Base-by-base conservation (phyloP, 2,888 invertebrate genomes). In the Carterocephalus palaemon region DNA sequence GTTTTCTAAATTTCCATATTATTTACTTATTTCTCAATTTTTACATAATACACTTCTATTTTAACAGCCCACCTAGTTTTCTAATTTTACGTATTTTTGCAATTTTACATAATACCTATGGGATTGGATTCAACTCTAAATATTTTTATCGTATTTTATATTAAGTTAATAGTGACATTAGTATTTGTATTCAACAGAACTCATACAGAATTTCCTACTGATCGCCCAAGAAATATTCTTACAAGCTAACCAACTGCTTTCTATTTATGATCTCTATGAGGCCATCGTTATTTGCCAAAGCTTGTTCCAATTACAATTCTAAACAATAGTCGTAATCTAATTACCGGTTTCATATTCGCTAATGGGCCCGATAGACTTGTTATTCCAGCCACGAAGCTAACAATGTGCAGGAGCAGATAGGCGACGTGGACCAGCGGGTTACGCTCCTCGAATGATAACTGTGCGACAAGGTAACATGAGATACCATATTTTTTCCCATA, bases 371-470 rank as follows among this genome's bases (percentile, higher is more conserved):
- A 74, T 74, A 62, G 69, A 77, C 67, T 80, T 79, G 73, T 71
- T 82, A 86, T 83, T 79, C 84, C 53, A 63, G 51, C 64, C 84
- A 77, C 83, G 84, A 59, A 71, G 62, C 75, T 84, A 84, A 84
- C 84, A 83, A 84, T 71, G 80, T 73, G 64, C 70, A 56, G 59
- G 62, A 65, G 64, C 66, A 56, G 77, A 83, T 81, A 76, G 63
- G 62, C 64, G 64, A 62, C 67, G 76, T 72, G 67, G 62, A 64
- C 48, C 62, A 53, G 54, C 46, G 59, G 47, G 61, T 59, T 73
- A 75, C 76, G 75, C 75, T 70, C 67, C 56, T 57, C 59, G 75
- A 77, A 82, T 76, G 74, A 70, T 78, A 81, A 79, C 78, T 72
- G 75, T 74, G 64, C 48, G 40, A 54, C 54, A 60, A 57, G 60